Conservation (phyloP, 2,797 vertebrate species). For the Onychomys leucogaster region DNA sequence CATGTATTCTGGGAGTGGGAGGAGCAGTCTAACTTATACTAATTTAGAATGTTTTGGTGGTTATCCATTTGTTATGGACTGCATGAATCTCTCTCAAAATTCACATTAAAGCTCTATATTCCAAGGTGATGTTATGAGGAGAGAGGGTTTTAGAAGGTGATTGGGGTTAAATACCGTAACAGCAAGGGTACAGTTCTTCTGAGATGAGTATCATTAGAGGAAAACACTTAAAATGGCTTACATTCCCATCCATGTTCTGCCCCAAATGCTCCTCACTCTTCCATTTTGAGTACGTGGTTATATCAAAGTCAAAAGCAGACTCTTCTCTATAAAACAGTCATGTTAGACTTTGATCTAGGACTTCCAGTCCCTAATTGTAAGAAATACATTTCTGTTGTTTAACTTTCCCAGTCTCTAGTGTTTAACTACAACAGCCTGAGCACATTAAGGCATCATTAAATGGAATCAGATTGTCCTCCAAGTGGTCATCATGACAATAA, state of each 20-base stretch:
- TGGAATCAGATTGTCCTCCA: background rate
- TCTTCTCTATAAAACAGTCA: background rate
- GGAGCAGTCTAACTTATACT: background rate
- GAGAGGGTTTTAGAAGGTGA: background rate
- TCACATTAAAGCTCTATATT: background rate
- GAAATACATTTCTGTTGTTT: background rate
- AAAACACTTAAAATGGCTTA: background rate
- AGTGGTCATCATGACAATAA: conserved; percentile 2
- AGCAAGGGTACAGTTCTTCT: background rate
- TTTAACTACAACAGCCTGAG: background rate
- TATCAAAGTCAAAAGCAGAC: background rate
- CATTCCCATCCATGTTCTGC: background rate
- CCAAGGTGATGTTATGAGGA: background rate
- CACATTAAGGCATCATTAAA: background rate
- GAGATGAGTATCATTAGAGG: background rate
- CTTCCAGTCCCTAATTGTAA: background rate
- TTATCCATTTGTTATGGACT: background rate
- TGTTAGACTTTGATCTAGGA: background rate
- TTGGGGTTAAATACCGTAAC: background rate
- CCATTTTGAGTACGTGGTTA: background rate
- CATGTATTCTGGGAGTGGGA: background rate
- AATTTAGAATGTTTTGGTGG: background rate
- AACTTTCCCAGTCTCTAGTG: background rate
- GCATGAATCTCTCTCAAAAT: background rate
- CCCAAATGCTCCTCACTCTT: too few species aligned